Evolutionary conservation across 2,888 invertebrate genomes (phyloP).

Genomic region (Euphydryas editha): DNA sequence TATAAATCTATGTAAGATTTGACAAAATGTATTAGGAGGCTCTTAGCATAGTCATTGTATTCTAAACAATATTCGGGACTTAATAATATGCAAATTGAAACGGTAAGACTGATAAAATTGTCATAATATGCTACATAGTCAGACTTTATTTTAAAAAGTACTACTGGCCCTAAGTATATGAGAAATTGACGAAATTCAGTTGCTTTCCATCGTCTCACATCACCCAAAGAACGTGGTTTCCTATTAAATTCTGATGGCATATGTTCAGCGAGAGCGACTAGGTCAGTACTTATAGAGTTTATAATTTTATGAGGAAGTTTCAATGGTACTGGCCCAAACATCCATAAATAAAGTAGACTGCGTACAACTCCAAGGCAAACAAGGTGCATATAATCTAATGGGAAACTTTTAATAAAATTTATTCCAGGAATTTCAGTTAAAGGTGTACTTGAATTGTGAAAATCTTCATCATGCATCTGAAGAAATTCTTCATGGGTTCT

Average conservation of each 20-base stretch:
- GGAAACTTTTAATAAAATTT: neutral
- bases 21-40: too few relatives aligned
- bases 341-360: neutral
- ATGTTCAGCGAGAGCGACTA: neutral
- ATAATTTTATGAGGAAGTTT: too few relatives aligned
- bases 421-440: neutral
- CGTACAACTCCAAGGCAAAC: neutral
- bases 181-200: neutral
- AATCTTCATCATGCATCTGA: neutral
- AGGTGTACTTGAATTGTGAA: neutral
- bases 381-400: neutral
- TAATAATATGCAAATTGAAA: neutral
- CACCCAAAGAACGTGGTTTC: neutral
- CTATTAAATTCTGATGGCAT: neutral
- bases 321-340: neutral
- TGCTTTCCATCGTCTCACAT: neutral
- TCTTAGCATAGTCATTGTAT: too few relatives aligned
- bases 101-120: neutral
- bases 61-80: too few relatives aligned
- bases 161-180: neutral
- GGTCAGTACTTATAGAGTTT: too few relatives aligned
- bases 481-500: neutral
- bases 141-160: neutral
- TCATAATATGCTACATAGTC: too few relatives aligned
- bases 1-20: too few relatives aligned